Conservation (phyloP, 2,113 vertebrate genomes). For the Holacanthus passer region DNA sequence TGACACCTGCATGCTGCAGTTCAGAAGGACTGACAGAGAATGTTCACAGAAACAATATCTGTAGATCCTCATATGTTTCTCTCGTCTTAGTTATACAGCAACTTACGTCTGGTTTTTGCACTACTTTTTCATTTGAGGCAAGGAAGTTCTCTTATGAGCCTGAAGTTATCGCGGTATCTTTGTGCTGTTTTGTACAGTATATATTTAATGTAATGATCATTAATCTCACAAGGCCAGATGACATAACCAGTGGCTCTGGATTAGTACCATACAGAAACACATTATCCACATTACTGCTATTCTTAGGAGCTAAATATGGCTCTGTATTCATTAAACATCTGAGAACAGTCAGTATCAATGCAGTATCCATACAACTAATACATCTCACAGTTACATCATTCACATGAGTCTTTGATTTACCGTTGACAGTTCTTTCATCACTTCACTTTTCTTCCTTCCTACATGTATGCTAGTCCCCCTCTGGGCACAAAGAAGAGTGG, state of each 20-base stretch:
- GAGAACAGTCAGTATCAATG: slow-evolving; percentile 2
- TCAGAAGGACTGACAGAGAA: not conserved
- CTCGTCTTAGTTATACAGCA: too few species aligned
- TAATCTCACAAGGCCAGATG: not conserved
- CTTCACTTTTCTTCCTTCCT: slow-evolving; percentile 24
- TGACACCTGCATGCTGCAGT: too few species aligned
- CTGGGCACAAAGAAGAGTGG: slow-evolving; percentile 27
- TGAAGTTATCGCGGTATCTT: not conserved
- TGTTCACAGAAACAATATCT: not conserved
- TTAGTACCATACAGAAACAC: not conserved
- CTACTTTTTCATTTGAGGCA: not conserved
- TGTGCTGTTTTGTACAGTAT: not conserved
- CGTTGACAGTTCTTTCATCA: slow-evolving; percentile 51
- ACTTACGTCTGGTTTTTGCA: not conserved
- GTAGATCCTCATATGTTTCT: not conserved
- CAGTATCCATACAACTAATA: not conserved
- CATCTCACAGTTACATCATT: slow-evolving; percentile 26
- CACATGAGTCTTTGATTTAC: slow-evolving; percentile 41
- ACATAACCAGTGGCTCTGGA: slow-evolving; percentile 6
- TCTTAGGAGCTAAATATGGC: not conserved
- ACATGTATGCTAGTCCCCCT: slow-evolving; percentile 8
- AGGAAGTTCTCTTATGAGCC: not conserved
- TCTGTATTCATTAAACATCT: slow-evolving; percentile 5
- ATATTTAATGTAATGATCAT: not conserved
- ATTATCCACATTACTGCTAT: not conserved